phyloP scores from a whole-genome alignment of 2,888 invertebrate species.

The Priocnemis perturbator region DNA sequence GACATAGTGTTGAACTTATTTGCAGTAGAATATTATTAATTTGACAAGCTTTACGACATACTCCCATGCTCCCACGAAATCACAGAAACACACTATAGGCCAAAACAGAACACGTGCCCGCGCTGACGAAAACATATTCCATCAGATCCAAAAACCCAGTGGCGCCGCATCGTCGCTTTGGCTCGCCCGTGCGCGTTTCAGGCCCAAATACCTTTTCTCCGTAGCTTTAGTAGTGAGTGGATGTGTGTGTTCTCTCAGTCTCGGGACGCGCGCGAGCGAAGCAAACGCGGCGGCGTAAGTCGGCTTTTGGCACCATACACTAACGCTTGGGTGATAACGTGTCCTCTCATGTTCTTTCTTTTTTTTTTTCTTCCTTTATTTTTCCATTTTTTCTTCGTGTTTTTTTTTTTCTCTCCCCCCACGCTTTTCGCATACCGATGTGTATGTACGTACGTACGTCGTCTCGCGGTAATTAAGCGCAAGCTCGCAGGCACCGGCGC shows the following conservation, averaged over 20 bases:
- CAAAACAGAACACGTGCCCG: slow-evolving; percentile 21
- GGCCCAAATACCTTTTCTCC: slow-evolving; percentile 21
- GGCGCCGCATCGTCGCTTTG: slow-evolving; percentile 34
- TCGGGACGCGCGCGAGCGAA: slow-evolving; percentile 67
- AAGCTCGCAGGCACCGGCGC: too few species aligned
- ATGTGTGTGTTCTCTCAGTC: slow-evolving; percentile 68
- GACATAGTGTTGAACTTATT: slow-evolving; percentile 75
- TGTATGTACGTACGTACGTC: not conserved
- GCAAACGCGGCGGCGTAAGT: slow-evolving; percentile 59
- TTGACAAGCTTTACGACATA: slow-evolving; percentile 73
- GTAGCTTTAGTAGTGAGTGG: slow-evolving; percentile 68
- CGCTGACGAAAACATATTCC: slow-evolving; percentile 21
- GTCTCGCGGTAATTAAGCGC: too few species aligned
- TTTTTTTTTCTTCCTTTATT: slow-evolving; percentile 1
- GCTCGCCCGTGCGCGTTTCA: not conserved
- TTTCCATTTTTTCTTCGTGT: not conserved
- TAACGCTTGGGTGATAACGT: slow-evolving; percentile 73
- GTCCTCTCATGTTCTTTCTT: not conserved
- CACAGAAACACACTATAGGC: slow-evolving; percentile 48
- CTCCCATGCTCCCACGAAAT: slow-evolving; percentile 35
- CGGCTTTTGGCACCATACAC: slow-evolving; percentile 67
- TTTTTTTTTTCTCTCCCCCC: not conserved
- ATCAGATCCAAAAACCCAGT: too few species aligned
- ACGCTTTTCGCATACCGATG: not conserved
- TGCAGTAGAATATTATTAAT: slow-evolving; percentile 75